Conservation (phyloP, 2,888 invertebrate genomes). For the Drosophila rubida region DNA sequence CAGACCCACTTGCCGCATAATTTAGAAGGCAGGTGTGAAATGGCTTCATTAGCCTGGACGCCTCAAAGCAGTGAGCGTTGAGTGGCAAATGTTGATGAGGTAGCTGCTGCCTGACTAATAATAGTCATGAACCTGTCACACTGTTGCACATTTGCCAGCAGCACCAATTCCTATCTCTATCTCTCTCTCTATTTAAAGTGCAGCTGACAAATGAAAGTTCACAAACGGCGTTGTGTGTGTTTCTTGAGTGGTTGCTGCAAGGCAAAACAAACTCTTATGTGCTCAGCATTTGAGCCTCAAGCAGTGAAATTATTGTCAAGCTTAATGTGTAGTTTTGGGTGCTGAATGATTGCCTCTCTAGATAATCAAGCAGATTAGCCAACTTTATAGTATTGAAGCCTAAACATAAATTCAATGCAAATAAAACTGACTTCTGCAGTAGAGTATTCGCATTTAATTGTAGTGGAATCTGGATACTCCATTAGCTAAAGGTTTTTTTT, state of each 20-base stretch:
- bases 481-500: not conserved
- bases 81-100: constrained; percentile 45
- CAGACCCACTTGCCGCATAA: constrained; percentile 49
- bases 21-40: constrained; percentile 75
- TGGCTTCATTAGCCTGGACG: constrained; percentile 73
- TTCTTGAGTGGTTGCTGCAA: constrained; percentile 31
- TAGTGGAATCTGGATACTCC: not conserved
- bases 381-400: not conserved
- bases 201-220: constrained; percentile 39
- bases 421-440: not conserved
- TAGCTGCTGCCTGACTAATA: constrained; percentile 56
- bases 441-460: not conserved
- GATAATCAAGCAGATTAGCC: not conserved
- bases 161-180: constrained; percentile 2
- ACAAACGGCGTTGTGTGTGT: constrained; percentile 18
- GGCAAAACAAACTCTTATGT: constrained; percentile 27
- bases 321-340: not conserved
- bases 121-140: constrained; percentile 67
- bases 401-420: not conserved
- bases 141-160: constrained; percentile 28
- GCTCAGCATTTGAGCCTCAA: not conserved
- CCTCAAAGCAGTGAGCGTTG: constrained; percentile 31
- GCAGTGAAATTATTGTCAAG: not conserved
- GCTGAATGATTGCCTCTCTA: not conserved
- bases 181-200: constrained; percentile 11